Conservation (phyloP, 2,113 vertebrate species). For the Typhlomys cinereus region DNA sequence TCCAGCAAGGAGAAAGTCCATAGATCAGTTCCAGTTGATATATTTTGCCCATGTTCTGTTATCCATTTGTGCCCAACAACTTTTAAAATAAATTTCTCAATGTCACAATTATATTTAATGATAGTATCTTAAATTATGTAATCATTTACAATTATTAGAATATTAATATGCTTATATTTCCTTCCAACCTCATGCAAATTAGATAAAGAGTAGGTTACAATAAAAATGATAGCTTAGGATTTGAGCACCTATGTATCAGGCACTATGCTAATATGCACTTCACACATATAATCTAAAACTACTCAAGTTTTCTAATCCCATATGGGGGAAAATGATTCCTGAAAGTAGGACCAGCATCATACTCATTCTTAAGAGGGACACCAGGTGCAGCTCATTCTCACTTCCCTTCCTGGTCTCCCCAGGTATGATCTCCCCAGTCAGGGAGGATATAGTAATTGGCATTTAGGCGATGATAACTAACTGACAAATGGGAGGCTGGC, state of each 20-base stretch:
- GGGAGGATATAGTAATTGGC: no score
- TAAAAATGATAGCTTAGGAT: slow-evolving; percentile 11
- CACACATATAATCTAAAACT: neutral
- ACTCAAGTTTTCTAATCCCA: neutral
- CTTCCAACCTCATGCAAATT: neutral
- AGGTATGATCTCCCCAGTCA: no score
- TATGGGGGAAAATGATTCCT: neutral
- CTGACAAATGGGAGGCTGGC: no score
- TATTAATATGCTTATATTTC: neutral
- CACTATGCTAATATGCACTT: neutral
- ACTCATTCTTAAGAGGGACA: neutral
- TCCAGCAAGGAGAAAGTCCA: no score
- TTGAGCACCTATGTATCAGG: neutral
- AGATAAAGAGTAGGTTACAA: neutral
- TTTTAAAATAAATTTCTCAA: neutral
- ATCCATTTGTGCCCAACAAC: no score
- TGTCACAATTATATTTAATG: neutral
- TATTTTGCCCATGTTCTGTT: no score
- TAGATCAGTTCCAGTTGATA: no score
- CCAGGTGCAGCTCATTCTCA: no score
- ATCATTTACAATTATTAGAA: slow-evolving; percentile 2
- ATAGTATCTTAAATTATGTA: neutral
- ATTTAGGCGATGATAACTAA: no score
- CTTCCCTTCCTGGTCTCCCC: no score
- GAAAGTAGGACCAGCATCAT: neutral